phyloP scores from a whole-genome alignment of 2,797 vertebrate genomes.

The Gymnodraco acuticeps region DNA sequence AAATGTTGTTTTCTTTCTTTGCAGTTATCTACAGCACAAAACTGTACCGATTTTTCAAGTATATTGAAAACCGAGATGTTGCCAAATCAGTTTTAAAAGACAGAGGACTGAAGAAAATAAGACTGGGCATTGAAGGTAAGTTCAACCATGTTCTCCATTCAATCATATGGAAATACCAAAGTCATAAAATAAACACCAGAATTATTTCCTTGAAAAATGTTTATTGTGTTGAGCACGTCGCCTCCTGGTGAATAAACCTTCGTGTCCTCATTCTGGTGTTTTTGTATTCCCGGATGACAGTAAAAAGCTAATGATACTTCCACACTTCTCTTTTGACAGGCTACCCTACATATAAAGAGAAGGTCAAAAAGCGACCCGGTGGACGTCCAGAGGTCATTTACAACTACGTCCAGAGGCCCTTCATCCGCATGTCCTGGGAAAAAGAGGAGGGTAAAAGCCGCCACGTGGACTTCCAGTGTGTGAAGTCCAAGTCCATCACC shows the following conservation, averaged over 20 bases:
- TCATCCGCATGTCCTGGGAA: slow-evolving; percentile 99
- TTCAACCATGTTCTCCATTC: not conserved
- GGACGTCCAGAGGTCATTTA: slow-evolving; percentile 97
- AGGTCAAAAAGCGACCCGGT: slow-evolving; percentile 96
- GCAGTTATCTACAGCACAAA: slow-evolving; percentile 99
- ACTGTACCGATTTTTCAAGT: slow-evolving; percentile 99
- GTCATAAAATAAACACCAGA: not conserved
- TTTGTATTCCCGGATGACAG: not conserved
- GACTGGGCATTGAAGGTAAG: slow-evolving; percentile 98
- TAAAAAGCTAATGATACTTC: not conserved
- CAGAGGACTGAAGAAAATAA: slow-evolving; percentile 97
- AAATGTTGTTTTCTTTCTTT: slow-evolving; percentile 55
- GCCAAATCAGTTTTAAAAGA: slow-evolving; percentile 99
- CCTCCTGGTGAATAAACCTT: not conserved
- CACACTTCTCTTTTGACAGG: slow-evolving; percentile 76
- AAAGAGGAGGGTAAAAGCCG: slow-evolving; percentile 98
- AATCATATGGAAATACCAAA: not conserved
- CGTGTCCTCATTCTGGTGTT: not conserved
- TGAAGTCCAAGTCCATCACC: slow-evolving; percentile 98
- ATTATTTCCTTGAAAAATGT: not conserved
- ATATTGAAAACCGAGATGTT: slow-evolving; percentile 98
- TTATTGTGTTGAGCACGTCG: not conserved
- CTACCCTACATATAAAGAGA: slow-evolving; percentile 98
- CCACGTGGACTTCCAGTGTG: slow-evolving; percentile 97
- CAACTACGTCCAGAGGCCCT: slow-evolving; percentile 97